Conservation (phyloP, 1,140 invertebrate genomes). For the Eulimnadia texana region DNA sequence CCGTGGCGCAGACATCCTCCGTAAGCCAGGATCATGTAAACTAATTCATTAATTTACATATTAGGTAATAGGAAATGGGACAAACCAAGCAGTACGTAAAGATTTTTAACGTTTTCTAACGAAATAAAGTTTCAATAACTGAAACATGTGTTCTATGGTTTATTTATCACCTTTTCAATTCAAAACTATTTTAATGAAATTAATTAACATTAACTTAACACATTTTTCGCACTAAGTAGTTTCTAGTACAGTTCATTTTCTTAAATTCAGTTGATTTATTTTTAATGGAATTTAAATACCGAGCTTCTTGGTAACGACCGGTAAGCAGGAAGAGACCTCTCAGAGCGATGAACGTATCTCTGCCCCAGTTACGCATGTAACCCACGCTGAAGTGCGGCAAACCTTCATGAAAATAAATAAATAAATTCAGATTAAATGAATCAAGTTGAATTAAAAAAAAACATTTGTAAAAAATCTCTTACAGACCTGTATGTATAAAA, state of each 20-base stretch:
- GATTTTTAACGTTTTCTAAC: not conserved
- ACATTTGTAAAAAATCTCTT: not conserved
- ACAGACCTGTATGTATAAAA: too few relatives aligned
- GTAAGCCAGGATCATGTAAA: slow-evolving; percentile 80
- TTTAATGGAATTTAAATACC: slow-evolving; percentile 34
- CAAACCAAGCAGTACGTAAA: not conserved
- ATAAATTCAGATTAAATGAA: not conserved
- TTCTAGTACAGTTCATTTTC: too few relatives aligned
- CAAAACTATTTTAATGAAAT: not conserved
- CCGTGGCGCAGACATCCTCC: slow-evolving; percentile 86
- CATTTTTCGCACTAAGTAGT: too few relatives aligned
- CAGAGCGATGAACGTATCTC: slow-evolving; percentile 94
- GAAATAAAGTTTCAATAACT: not conserved
- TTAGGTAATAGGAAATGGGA: not conserved
- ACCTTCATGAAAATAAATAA: slow-evolving; percentile 35
- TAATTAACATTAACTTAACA: too few relatives aligned
- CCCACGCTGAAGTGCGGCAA: slow-evolving; percentile 81
- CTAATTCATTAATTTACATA: slow-evolving; percentile 29
- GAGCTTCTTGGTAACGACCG: slow-evolving; percentile 66
- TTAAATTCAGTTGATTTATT: too few relatives aligned
- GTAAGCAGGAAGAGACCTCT: slow-evolving; percentile 76
- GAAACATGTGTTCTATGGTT: not conserved
- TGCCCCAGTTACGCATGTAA: slow-evolving; percentile 96
- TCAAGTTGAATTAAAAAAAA: not conserved
- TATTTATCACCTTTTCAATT: not conserved